Conservation (phyloP, 1,140 invertebrate species). For the Leptinotarsa lineolata region DNA sequence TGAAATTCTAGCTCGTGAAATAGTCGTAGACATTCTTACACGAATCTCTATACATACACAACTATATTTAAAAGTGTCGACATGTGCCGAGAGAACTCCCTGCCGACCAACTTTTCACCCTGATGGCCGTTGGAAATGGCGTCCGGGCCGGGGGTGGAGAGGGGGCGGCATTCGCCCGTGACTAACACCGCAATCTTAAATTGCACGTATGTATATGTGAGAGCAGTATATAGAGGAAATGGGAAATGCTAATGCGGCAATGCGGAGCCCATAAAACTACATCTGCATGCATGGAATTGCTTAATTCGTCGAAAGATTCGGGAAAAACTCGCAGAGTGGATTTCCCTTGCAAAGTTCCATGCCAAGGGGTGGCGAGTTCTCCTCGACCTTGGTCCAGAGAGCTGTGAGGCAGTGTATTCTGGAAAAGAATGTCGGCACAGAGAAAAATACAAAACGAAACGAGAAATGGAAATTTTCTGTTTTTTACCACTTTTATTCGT, state of each 20-base stretch:
- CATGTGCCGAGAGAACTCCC: slow-evolving; percentile 36
- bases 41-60: too few species aligned
- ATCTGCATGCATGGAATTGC: slow-evolving; percentile 39
- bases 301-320: slow-evolving; percentile 31
- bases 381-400: too few species aligned
- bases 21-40: too few species aligned
- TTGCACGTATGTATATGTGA: slow-evolving; percentile 38
- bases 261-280: slow-evolving; percentile 36
- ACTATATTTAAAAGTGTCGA: slow-evolving; percentile 36
- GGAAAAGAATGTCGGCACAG: too few species aligned
- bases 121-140: slow-evolving; percentile 36
- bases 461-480: too few species aligned
- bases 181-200: slow-evolving; percentile 42
- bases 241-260: slow-evolving; percentile 41
- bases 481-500: too few species aligned
- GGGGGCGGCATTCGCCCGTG: slow-evolving; percentile 23
- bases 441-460: too few species aligned
- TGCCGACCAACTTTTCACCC: slow-evolving; percentile 40
- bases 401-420: too few species aligned
- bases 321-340: not conserved
- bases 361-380: too few species aligned
- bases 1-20: too few species aligned
- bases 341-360: not conserved
- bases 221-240: slow-evolving; percentile 35
- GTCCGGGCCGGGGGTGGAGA: slow-evolving; percentile 8